A percentile compares a stretch with the other conserved stretches of the same genome.
phyloP scores from a whole-genome alignment of 2,797 vertebrate genomes.

The Tolypeutes matacus region DNA sequence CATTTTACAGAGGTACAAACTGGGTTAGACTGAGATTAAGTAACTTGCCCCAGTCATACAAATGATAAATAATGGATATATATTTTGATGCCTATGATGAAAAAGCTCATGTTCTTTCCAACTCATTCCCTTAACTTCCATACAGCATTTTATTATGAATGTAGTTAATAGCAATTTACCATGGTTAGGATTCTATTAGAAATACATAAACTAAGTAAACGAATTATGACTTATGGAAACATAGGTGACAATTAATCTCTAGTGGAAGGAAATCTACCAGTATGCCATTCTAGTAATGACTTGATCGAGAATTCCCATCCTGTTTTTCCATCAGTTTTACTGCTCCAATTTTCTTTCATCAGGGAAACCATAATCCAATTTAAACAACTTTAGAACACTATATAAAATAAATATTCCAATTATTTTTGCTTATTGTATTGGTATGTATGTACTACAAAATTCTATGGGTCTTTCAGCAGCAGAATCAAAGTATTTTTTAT shows the following conservation, averaged over 20 bases:
- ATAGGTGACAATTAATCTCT: not conserved
- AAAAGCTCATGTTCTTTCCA: not conserved
- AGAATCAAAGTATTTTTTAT: constrained; percentile 40
- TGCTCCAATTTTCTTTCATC: not conserved
- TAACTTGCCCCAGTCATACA: not conserved
- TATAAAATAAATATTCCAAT: constrained; percentile 14
- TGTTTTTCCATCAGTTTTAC: not conserved
- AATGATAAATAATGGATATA: not conserved
- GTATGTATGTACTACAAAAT: not conserved
- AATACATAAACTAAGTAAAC: not conserved
- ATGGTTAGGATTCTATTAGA: not conserved
- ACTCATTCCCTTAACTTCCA: not conserved
- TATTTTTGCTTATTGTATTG: not conserved
- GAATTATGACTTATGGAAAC: not conserved
- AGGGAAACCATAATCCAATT: not conserved
- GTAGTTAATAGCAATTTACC: not conserved
- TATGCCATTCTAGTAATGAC: not conserved
- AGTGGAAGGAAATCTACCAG: not conserved
- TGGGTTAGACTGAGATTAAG: not conserved
- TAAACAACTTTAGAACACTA: not conserved
- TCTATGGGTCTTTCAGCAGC: not conserved
- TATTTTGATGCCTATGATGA: not conserved
- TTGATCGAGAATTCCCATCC: not conserved
- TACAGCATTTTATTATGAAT: not conserved
- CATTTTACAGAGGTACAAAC: not conserved